Conservation (phyloP, 2,888 invertebrate genomes). For the Cheilosia pagana region DNA sequence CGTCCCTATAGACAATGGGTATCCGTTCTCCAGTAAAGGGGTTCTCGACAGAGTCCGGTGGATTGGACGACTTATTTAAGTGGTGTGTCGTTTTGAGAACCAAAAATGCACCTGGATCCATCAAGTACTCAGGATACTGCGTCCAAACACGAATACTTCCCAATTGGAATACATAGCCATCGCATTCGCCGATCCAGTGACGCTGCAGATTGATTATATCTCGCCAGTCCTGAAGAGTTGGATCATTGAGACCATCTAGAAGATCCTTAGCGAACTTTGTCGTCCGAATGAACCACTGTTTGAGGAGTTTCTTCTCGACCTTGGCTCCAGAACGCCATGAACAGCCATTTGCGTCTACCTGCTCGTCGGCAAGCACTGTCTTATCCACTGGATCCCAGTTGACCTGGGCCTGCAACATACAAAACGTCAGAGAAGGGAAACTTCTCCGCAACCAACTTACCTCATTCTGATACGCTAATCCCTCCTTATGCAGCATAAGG, state of each 20-base stretch:
- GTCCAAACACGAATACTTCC: conserved; percentile 87
- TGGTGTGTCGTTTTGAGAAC: conserved; percentile 86
- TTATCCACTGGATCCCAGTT: conserved; percentile 99
- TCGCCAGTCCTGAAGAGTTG: conserved; percentile 90
- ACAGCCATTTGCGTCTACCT: conserved; percentile 94
- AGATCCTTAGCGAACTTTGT: conserved; percentile 91
- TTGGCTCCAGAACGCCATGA: conserved; percentile 99
- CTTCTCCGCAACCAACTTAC: conserved; percentile 82
- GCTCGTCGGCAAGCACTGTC: conserved; percentile 99
- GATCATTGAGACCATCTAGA: conserved; percentile 88
- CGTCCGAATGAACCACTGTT: conserved; percentile 98
- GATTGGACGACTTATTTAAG: conserved; percentile 82
- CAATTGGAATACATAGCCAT: conserved; percentile 90
- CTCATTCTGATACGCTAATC: conserved; percentile 93
- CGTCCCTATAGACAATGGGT: conserved; percentile 87
- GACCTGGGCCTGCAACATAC: conserved; percentile 88
- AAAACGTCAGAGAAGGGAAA: conserved; percentile 6
- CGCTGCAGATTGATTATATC: conserved; percentile 93
- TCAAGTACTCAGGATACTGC: conserved; percentile 88
- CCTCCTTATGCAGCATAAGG: conserved; percentile 92
- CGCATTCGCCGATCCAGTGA: conserved; percentile 95
- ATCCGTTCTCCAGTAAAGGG: conserved; percentile 88
- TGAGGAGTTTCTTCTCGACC: conserved; percentile 93
- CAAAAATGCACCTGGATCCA: conserved; percentile 88
- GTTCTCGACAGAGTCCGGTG: conserved; percentile 86